Evolutionary conservation across 2,888 invertebrate genomes (phyloP).

Genomic region (Lasius fuliginosus): DNA sequence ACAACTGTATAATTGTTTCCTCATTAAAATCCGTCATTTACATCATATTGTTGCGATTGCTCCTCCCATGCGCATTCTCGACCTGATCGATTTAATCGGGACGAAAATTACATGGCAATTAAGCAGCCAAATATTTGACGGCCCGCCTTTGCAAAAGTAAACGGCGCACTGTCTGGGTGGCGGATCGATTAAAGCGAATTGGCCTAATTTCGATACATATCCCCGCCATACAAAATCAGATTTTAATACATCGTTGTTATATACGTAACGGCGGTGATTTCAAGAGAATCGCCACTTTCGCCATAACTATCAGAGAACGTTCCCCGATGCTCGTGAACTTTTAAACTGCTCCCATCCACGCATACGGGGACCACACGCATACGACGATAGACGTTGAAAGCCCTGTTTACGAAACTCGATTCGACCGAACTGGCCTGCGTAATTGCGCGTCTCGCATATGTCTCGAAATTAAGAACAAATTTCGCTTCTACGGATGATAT

Average conservation of each 20-base stretch:
- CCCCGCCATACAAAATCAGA: slow-evolving; percentile 63
- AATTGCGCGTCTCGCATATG: slow-evolving; percentile 64
- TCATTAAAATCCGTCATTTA: slow-evolving; percentile 39
- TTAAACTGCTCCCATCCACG: slow-evolving; percentile 70
- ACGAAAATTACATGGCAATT: slow-evolving; percentile 36
- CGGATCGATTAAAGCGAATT: slow-evolving; percentile 69
- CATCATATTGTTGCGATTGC: slow-evolving; percentile 17
- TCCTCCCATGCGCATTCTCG: slow-evolving; percentile 24
- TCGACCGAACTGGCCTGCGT: slow-evolving; percentile 55
- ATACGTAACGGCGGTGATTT: slow-evolving; percentile 63
- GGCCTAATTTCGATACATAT: slow-evolving; percentile 68
- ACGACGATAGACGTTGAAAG: slow-evolving; percentile 68
- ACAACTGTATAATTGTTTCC: slow-evolving; percentile 10
- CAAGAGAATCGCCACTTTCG: slow-evolving; percentile 61
- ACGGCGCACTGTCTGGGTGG: slow-evolving; percentile 66
- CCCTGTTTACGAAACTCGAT: slow-evolving; percentile 72
- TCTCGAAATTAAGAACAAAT: slow-evolving; percentile 61
- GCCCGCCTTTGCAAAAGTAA: neutral
- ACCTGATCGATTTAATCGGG: slow-evolving; percentile 12
- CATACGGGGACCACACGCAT: slow-evolving; percentile 71
- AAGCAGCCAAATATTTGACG: slow-evolving; percentile 16
- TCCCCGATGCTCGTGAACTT: slow-evolving; percentile 48
- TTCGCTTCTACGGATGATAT: slow-evolving; percentile 31
- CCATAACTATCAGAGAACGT: slow-evolving; percentile 38
- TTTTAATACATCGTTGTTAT: slow-evolving; percentile 63